Percentiles rank a stretch among this genome's conserved stretches.
These are phyloP conservation scores for Galerucella calmariensis DNA, from an alignment of 2,888 invertebrate species.

Conservation along the genomic window DNA sequence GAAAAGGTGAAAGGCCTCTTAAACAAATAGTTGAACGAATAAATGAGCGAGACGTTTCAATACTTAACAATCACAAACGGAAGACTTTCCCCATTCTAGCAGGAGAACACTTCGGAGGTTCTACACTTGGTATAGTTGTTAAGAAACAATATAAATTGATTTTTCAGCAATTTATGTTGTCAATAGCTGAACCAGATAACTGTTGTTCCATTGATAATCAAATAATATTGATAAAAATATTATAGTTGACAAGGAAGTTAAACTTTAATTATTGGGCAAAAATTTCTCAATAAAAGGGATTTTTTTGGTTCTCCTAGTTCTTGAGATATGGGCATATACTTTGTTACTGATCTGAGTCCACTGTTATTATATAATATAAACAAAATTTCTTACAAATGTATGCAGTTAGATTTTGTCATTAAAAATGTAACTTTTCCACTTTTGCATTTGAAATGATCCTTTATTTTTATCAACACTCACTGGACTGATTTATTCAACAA, in stretches of 20 bases:
- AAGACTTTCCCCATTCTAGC: no score
- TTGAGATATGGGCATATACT: constrained; percentile 1
- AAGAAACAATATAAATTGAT: background rate
- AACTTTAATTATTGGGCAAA: constrained; percentile 15
- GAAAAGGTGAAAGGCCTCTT: constrained; percentile 25
- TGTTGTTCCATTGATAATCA: constrained; percentile 9
- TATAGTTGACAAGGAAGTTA: constrained; percentile 15
- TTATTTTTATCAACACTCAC: no score
- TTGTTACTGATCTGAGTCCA: background rate
- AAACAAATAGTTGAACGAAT: constrained; percentile 23
- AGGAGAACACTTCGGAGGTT: no score
- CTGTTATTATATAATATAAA: constrained; percentile 4
- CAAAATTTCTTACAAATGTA: constrained; percentile 13
- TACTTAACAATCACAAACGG: constrained; percentile 9
- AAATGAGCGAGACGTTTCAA: constrained; percentile 21
- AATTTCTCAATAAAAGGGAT: constrained; percentile 10
- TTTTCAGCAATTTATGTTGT: constrained; percentile 19
- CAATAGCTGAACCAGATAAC: constrained; percentile 27
- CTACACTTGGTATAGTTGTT: background rate
- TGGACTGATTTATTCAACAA: no score
- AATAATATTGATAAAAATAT: constrained; percentile 21
- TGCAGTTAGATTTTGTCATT: constrained; percentile 23
- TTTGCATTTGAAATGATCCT: no score
- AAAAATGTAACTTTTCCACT: constrained; percentile 4
- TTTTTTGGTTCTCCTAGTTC: constrained; percentile 19